Evolutionary conservation across 2,797 vertebrate species (phyloP), one percentile per base, ranked within the genome.

Genomic region (Coregonus ussuriensis): DNA sequence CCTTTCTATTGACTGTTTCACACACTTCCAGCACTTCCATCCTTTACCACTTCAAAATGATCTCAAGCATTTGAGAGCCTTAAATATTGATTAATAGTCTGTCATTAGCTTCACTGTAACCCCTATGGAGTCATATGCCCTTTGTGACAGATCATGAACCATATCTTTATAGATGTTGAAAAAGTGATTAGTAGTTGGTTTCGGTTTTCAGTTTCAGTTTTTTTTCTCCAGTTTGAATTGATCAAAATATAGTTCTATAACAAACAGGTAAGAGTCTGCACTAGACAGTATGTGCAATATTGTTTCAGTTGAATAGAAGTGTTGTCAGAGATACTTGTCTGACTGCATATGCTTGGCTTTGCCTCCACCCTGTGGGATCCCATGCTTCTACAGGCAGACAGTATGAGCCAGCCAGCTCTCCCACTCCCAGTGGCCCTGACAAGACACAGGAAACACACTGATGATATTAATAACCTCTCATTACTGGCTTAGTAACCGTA

Each of bases 361-460:
- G 35, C 79, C 47, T 47, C 37, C 74, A 71, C 67, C 25, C 74
- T 68, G 77, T 78, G 62, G 75, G 71, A 69, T n/a, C 83, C 88
- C 15, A 14, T 52, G 31, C 54, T 9, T 76, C 47, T 77, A 73
- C 47, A 78, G 66, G 37, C 54, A 51, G 7, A 47, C 67, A 69
- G 70, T 47, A 11, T 47, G 2, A 21, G 63, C 54, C 51, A 0
- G 2, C 3, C 15, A 33, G 6, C 31, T 29, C 63, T 35, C 82
- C 59, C 53, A 68, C 75, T 47, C 71, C 18, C 4, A 1, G 21
- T 35, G 18, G 66, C 29, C n/a, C 52, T 53, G 4, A 41, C 5
- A 76, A 78, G 33, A 74, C 78, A 65, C 21, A 5, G 54, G 3
- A 63, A 77, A 74, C 35, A 77, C 63, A 54, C 52, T n/a, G 3